Evolutionary conservation across 2,797 vertebrate species (phyloP).

Genomic region (Sebastes paucispinis): DNA sequence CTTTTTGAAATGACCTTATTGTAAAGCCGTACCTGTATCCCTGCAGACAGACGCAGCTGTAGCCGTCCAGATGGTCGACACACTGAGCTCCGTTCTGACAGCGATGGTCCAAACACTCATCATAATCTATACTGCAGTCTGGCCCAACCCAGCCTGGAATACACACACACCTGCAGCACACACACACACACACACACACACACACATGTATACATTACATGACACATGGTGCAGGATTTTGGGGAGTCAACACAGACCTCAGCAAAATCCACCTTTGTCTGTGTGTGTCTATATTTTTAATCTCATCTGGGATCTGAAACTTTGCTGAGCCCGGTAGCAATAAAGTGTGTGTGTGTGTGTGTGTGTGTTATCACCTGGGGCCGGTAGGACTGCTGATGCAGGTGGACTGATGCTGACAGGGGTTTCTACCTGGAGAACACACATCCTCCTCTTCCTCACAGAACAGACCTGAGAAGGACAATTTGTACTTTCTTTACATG

Average conservation of each 20-base stretch:
- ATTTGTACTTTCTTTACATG: too few species aligned
- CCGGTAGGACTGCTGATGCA: constrained; percentile 86
- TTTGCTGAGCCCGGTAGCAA: constrained; percentile 15
- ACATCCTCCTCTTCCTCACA: constrained; percentile 88
- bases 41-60: constrained; percentile 87
- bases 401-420: constrained; percentile 88
- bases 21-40: constrained; percentile 66
- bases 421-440: constrained; percentile 86
- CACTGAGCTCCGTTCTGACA: constrained; percentile 91
- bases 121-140: constrained; percentile 87
- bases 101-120: constrained; percentile 88
- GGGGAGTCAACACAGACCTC: constrained; percentile 5
- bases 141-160: constrained; percentile 86
- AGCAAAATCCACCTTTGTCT: background rate
- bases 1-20: too few species aligned
- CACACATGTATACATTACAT: constrained; percentile 4
- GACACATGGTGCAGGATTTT: background rate
- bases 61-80: constrained; percentile 87
- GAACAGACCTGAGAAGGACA: constrained; percentile 81
- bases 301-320: constrained; percentile 13
- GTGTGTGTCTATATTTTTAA: constrained; percentile 4
- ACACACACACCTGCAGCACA: constrained; percentile 88
- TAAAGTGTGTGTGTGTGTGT: constrained; percentile 6
- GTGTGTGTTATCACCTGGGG: constrained; percentile 83
- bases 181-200: constrained; percentile 61